Conservation (phyloP, 2,797 vertebrate species). For the Pseudochirops corinnae region DNA sequence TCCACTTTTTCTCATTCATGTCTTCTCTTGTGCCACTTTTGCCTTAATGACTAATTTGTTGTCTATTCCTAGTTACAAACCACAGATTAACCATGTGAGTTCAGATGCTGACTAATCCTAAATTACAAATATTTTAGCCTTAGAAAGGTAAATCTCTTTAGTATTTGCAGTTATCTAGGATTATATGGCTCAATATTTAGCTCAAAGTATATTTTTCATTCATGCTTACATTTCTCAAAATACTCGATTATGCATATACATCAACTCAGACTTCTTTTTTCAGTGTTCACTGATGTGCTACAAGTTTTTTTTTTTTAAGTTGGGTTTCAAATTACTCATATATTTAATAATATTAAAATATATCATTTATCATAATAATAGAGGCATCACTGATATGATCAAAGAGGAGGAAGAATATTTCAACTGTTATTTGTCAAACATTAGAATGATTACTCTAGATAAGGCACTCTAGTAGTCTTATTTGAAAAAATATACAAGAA, state of each 20-base stretch:
- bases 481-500: conserved; percentile 66
- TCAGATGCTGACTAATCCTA: conserved; percentile 47
- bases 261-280: conserved; percentile 12
- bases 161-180: conserved; percentile 37
- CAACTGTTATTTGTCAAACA: conserved; percentile 21
- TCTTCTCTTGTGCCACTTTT: conserved; percentile 35
- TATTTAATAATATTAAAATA: conserved; percentile 42
- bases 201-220: neutral
- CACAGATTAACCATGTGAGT: neutral
- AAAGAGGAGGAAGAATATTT: conserved; percentile 16
- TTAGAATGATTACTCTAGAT: neutral
- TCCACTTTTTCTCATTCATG: neutral
- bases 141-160: conserved; percentile 45
- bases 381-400: conserved; percentile 3
- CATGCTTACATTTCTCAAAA: neutral
- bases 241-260: neutral
- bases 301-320: neutral
- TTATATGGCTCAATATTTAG: neutral
- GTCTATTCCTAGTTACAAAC: conserved; percentile 41
- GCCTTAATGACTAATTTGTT: conserved; percentile 41
- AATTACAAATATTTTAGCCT: conserved; percentile 41
- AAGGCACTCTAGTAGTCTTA: conserved; percentile 50
- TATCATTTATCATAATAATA: conserved; percentile 13
- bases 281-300: neutral
- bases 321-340: conserved; percentile 12